Evolutionary conservation across 2,113 vertebrate genomes (phyloP), one percentile per base, ranked within the genome.

Genomic region (Turnix velox): DNA sequence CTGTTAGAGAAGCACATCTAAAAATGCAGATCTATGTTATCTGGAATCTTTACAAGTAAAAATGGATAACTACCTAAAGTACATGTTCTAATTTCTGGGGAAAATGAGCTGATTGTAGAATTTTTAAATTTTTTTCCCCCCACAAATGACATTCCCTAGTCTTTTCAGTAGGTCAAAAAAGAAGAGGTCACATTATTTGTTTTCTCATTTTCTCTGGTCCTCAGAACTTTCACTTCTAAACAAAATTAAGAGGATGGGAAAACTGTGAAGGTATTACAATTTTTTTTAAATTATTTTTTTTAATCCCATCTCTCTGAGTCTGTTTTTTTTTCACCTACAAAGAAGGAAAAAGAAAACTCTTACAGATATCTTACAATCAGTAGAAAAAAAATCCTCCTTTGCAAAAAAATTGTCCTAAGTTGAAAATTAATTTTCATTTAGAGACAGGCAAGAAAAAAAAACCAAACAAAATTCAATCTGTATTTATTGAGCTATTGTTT

Each of bases 361-460:
- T 48, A 17, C 3, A 67, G 35, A 33, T 28, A 31, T 2, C 9
- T 57, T 79, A 57, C 10, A 73, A 2, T 2, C 6, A 18, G 19
- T 40, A 68, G 18, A 63, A 54, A 45, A 39, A 22, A n/a, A n/a
- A n/a, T n/a, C n/a, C n/a, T n/a, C n/a, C n/a, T n/a, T n/a, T 8
- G 3, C 2, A 0, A 18, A 59, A 82, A 57, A n/a, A 33, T 1
- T 1, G 0, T 33, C 6, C 9, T 20, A 49, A 0, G 0, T 62
- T 75, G 37, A 39, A 63, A 90, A 67, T 55, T n/a, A 46, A 31
- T 59, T 82, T 87, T 23, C 5, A 12, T 58, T 67, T 82, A n/a
- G 23, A 75, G 12, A 31, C 13, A 69, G 5, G 2, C 6, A 76
- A 22, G 15, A 7, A 51, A 90, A 7, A 51, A 90, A 33, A 52